A percentile compares a stretch with the other conserved stretches of the same genome.
Conservation (phyloP, 2,113 vertebrate species). For the Panthera uncia region DNA sequence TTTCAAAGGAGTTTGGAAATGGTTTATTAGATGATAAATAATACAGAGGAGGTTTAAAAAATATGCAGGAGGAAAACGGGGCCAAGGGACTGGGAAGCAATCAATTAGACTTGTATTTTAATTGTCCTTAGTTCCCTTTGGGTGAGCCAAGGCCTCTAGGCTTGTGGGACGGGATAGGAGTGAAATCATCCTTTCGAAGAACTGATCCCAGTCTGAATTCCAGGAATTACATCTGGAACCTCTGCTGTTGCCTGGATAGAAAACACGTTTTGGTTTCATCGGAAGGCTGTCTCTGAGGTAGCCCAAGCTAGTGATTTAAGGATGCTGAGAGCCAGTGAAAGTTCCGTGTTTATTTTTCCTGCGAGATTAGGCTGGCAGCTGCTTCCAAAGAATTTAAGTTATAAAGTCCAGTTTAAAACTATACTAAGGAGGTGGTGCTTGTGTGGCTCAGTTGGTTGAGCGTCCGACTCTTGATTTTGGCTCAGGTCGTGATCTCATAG, state of each 20-base stretch:
- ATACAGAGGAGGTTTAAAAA: neutral
- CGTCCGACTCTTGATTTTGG: too few species aligned
- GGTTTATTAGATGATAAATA: neutral
- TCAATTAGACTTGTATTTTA: neutral
- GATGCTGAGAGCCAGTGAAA: neutral
- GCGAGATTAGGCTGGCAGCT: neutral
- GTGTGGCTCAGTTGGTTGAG: too few species aligned
- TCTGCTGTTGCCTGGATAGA: neutral
- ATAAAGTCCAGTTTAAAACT: neutral
- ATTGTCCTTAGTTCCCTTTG: neutral
- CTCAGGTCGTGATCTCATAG: too few species aligned
- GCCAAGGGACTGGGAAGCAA: neutral
- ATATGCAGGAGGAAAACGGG: neutral
- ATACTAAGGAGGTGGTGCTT: fast-evolving
- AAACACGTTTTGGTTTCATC: neutral
- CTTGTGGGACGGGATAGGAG: neutral
- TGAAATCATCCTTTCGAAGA: neutral
- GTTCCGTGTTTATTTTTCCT: neutral
- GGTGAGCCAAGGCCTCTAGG: neutral
- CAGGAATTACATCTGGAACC: neutral
- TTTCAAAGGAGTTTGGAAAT: neutral
- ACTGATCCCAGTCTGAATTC: neutral
- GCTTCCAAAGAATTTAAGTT: neutral
- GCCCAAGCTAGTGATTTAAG: neutral
- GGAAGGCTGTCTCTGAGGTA: neutral